Evolutionary conservation across 1,140 invertebrate genomes (phyloP), one percentile per base, ranked within the genome.

Genomic region (Hyphantria cunea): DNA sequence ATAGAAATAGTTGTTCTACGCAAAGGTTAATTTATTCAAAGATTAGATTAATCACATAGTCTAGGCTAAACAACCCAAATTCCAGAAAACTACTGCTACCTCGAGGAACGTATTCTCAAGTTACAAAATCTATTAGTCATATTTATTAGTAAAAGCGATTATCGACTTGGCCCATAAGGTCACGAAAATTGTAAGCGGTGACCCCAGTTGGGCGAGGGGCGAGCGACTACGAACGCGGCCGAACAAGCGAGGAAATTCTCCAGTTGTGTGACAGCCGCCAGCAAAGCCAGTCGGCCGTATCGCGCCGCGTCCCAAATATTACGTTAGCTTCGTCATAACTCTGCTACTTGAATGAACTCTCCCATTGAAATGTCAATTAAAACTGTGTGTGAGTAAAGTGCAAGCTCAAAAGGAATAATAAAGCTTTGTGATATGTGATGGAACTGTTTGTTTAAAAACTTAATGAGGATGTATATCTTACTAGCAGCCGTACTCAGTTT

Each of bases 401-500:
- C 68, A 54, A 65, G 60, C 50, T 34, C 70, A 60, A 48, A 58
- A 56, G 51, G 63, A 69, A 41, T 62, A 15, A 56, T 62, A 58
- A 70, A 72, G 47, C 53, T 60, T 60, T 78, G 80, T 86, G 80
- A 78, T 74, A 84, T 80, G 84, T 86, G 82, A 86, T 74, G 68
- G 61, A 76, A 75, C 68, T 66, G 61, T 68, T 76, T 61, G 45
- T 69, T 72, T 67, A 62, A 71, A 66, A 74, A 71, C 64, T 70
- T 73, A 63, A 74, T 78, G 73, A 84, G 80, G 80, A 84, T 84
- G 82, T 80, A 81, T 80, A 58, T 82, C 72, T 72, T 80, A 72
- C 74, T 83, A 61, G 74, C 70, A 52, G 65, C 70, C 47, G 65
- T 84, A 59, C 62, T 84, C 56, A 79, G 76, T 65, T 70, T 84